phyloP scores from a whole-genome alignment of 2,113 vertebrate species.

The Chascanopsetta lugubris region DNA sequence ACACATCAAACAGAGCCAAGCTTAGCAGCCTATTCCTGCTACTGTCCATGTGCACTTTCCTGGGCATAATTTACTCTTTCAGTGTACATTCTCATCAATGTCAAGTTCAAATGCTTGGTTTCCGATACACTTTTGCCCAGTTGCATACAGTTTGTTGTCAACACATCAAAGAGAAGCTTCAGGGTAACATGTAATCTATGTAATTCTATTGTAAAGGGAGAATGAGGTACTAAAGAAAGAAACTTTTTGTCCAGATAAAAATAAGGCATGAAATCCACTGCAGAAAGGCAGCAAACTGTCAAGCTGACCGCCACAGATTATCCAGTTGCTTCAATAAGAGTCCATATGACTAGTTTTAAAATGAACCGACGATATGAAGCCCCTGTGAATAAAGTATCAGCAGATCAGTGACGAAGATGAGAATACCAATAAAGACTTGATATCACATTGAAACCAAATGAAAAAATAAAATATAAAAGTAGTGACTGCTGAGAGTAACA shows the following conservation, averaged over 20 bases:
- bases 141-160: conserved; percentile 20
- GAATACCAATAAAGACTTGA: conserved; percentile 35
- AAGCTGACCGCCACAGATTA: conserved; percentile 60
- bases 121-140: conserved; percentile 43
- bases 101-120: conserved; percentile 29
- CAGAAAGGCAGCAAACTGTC: conserved; percentile 26
- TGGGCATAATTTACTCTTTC: conserved; percentile 6
- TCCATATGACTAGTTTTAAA: conserved; percentile 51
- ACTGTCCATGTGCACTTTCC: neutral
- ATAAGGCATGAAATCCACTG: conserved; percentile 30
- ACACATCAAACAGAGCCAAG: conserved; percentile 31
- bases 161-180: conserved; percentile 41
- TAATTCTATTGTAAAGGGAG: conserved; percentile 14
- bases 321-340: conserved; percentile 49
- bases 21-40: conserved; percentile 23
- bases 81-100: conserved; percentile 4
- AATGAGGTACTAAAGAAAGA: conserved; percentile 25
- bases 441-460: conserved; percentile 24
- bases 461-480: conserved; percentile 37
- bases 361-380: conserved; percentile 30
- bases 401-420: conserved; percentile 37
- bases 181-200: conserved; percentile 25
- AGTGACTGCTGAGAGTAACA: conserved; percentile 40
- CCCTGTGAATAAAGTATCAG: conserved; percentile 30
- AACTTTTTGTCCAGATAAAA: conserved; percentile 40